Evolutionary conservation across 1,140 invertebrate species (phyloP).

Genomic region (Dendrolimus punctatus): DNA sequence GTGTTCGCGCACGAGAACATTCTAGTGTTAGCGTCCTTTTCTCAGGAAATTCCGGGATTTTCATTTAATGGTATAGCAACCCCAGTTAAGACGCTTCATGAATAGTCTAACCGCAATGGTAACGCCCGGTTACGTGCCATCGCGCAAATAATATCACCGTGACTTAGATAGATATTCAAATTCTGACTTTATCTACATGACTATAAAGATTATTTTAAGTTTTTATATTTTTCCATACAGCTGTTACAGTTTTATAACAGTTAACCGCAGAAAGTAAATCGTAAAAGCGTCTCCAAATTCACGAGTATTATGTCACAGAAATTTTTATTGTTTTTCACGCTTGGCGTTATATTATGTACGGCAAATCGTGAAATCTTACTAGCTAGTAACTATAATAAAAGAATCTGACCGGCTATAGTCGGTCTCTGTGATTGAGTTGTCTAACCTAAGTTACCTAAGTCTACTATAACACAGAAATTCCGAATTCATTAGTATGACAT

Average conservation of each 20-base stretch:
- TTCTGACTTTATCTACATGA: constrained; percentile 6
- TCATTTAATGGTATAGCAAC: constrained; percentile 18
- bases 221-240: constrained; percentile 3
- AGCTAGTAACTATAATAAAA: not conserved
- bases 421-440: too few relatives aligned
- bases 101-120: constrained; percentile 35
- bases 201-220: constrained; percentile 1
- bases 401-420: too few relatives aligned
- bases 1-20: too few relatives aligned
- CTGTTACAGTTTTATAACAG: constrained; percentile 21
- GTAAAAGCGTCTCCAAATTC: constrained; percentile 21
- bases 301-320: constrained; percentile 27
- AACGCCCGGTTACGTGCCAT: constrained; percentile 32
- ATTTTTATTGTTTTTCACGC: constrained; percentile 11
- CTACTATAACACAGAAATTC: too few relatives aligned
- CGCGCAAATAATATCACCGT: constrained; percentile 44
- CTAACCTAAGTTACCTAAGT: too few relatives aligned
- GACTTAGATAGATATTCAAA: constrained; percentile 12
- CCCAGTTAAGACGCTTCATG: constrained; percentile 29
- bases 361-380: constrained; percentile 8
- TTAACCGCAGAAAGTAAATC: constrained; percentile 40
- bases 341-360: constrained; percentile 8
- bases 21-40: too few relatives aligned
- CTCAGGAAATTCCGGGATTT: too few relatives aligned
- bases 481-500: too few relatives aligned